Base-by-base conservation (phyloP, 2,797 vertebrate species). In the Allobates femoralis region DNA sequence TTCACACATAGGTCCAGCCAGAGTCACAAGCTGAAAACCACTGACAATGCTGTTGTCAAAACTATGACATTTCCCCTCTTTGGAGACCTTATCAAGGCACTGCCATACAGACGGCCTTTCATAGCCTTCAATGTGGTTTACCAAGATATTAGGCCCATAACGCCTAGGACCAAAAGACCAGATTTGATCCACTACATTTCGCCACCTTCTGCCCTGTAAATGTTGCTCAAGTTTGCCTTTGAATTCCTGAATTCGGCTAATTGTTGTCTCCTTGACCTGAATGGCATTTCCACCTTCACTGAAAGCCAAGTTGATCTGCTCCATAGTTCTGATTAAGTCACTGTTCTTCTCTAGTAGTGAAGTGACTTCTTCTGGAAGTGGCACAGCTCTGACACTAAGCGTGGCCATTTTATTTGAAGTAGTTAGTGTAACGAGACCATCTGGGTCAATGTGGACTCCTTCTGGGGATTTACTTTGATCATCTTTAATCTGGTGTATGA, bases 91-190 rank as follows among this genome's bases (percentile, higher is more conserved):
- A 15, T 90, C 89, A 69, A 97, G 92, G 89, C 95, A 97, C 86
- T 97, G 95, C 98, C 98, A 99, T 50, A 97, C 92, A 0, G 96
- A 97, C 0, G 94, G 93, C 74, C 92, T 93, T 83, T 92, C 93
- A 88, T 97, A 98, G 75, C 91, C 94, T 32, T 93, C 95, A 73
- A 96, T 93, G 34, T 89, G 93, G 92, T 96, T 95, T 37, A 99
- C 92, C 55, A 99, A 93, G 82, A 99, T 94, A 93, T 99, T 99
- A 11, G 98, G 97, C 2, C 98, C 98, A 76, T 93, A 97, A 89
- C 97, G 97, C 34, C 98, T 95, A 11, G 98, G 98, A 19, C 98
- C 98, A 87, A 99, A 99, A 0, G 97, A 95, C 96, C 97, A 99
- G 91, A 99, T 97, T 0, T 88, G 93, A 66, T 98, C 95, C 53